Conservation (phyloP, 2,113 vertebrate genomes). For the Calidris pugnax region DNA sequence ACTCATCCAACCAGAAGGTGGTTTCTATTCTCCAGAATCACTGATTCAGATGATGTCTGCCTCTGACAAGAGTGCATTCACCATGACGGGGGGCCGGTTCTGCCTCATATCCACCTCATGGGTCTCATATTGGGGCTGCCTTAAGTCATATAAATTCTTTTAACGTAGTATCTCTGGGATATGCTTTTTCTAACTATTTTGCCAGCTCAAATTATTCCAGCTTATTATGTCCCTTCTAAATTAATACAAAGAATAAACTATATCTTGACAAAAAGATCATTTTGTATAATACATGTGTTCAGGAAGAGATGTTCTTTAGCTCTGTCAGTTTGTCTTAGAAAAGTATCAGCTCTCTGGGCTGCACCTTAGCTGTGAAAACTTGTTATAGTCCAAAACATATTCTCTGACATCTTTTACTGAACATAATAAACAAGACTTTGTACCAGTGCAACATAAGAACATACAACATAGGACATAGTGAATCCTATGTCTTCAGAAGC, state of each 20-base stretch:
- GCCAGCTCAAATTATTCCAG: background rate
- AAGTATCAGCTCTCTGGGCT: background rate
- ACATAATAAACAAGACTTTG: background rate
- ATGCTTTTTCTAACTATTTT: background rate
- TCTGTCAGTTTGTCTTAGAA: background rate
- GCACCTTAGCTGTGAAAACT: background rate
- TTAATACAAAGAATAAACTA: background rate
- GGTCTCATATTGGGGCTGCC: background rate
- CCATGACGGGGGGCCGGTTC: background rate
- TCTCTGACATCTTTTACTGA: background rate
- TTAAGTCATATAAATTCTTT: background rate
- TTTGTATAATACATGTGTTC: background rate
- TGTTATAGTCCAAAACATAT: background rate
- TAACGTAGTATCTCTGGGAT: background rate
- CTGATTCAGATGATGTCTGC: slow-evolving; percentile 30
- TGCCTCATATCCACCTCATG: background rate
- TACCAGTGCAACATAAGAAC: background rate
- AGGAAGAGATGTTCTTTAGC: background rate
- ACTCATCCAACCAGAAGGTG: slow-evolving; percentile 37
- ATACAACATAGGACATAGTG: background rate
- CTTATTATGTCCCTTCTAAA: background rate
- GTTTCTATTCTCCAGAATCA: slow-evolving; percentile 25
- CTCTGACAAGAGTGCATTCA: background rate
- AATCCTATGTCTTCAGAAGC: background rate
- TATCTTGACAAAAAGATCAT: background rate